Evolutionary conservation across 2,797 vertebrate genomes (phyloP).

Genomic region (Amazona finschi): DNA sequence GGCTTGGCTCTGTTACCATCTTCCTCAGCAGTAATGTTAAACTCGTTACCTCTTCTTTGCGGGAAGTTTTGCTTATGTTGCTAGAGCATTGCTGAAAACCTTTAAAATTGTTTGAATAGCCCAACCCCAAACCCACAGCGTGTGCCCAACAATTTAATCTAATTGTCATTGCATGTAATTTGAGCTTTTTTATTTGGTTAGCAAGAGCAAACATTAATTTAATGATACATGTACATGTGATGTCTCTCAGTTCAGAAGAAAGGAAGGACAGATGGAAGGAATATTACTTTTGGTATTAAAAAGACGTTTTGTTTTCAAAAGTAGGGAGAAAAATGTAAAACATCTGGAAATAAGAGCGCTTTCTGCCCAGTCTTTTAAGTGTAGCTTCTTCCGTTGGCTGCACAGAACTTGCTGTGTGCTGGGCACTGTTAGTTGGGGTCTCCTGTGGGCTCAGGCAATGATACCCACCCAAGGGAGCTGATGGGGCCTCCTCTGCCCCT

Average conservation of each 20-base stretch:
- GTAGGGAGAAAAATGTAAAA: slow-evolving; percentile 36
- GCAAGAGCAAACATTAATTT: slow-evolving; percentile 20
- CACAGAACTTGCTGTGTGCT: background rate
- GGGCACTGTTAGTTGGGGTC: background rate
- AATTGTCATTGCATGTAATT: slow-evolving; percentile 30
- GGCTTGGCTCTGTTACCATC: background rate
- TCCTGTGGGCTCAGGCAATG: background rate
- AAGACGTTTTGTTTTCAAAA: slow-evolving; percentile 51
- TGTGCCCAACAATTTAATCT: slow-evolving; percentile 12
- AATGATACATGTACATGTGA: background rate
- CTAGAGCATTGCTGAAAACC: background rate
- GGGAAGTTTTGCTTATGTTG: slow-evolving; percentile 34
- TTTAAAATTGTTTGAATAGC: slow-evolving; percentile 28
- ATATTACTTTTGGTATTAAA: slow-evolving; percentile 46
- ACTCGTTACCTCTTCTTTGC: slow-evolving; percentile 23
- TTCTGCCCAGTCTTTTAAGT: background rate
- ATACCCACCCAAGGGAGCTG: background rate
- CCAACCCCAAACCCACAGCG: rapidly evolving
- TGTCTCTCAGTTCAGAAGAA: background rate
- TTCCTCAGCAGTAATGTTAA: slow-evolving; percentile 36
- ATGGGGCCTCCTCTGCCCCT: background rate
- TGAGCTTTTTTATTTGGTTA: background rate
- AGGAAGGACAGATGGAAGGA: slow-evolving; percentile 8
- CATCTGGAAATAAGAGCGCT: slow-evolving; percentile 29
- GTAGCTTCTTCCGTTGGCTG: background rate